Percentiles rank a stretch among this genome's conserved stretches.
These are phyloP conservation scores for Neostethus bicornis DNA, from an alignment of 2,797 vertebrate species.

Conservation along the genomic window DNA sequence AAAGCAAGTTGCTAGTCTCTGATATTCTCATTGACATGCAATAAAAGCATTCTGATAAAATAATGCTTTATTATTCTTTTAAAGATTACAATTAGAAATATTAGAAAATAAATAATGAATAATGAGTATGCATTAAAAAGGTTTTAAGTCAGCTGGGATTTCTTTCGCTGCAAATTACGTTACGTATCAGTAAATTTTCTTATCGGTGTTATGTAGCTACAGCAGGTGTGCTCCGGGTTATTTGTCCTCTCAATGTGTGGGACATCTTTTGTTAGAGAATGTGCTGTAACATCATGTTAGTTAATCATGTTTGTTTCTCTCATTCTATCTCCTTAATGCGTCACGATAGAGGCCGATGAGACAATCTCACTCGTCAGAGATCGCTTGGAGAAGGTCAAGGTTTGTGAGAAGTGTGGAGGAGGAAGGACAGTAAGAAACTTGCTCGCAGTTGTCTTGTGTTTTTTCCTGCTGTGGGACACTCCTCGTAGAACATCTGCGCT, in stretches of 20 bases:
- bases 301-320: constrained; percentile 35
- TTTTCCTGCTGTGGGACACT: constrained; percentile 65
- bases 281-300: not conserved
- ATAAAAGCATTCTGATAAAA: no score
- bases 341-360: constrained; percentile 23
- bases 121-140: no score
- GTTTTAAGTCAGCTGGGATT: no score
- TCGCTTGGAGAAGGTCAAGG: constrained; percentile 59
- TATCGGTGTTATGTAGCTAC: no score
- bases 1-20: no score
- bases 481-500: constrained; percentile 67
- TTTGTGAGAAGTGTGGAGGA: constrained; percentile 62
- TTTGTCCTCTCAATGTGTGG: constrained; percentile 7
- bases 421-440: constrained; percentile 68
- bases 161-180: no score
- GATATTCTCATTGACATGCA: no score
- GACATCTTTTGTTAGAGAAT: not conserved
- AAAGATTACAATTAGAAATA: no score
- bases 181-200: no score
- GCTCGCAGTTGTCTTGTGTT: constrained; percentile 60
- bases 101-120: no score
- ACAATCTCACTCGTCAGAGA: constrained; percentile 33
- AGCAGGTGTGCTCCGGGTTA: constrained; percentile 50
- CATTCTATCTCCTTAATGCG: constrained; percentile 20
- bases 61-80: no score